Base-by-base conservation (phyloP, 2,888 invertebrate species). In the Ptychoptera albimana region DNA sequence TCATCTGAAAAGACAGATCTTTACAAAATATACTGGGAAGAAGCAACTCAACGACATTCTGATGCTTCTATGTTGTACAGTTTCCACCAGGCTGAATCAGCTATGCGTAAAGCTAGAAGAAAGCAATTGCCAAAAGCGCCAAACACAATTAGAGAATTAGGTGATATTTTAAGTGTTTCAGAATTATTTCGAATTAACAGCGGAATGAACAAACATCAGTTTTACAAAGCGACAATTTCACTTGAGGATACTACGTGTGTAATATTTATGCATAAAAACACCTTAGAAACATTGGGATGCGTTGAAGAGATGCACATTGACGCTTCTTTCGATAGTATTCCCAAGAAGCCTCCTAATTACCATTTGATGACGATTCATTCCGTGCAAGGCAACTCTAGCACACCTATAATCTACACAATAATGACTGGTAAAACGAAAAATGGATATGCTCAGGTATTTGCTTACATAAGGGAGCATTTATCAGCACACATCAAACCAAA, bases 41-140 rank as follows among this genome's bases (percentile, higher is more conserved):
- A 55, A 40, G 55, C 55, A 3, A 53, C 53, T 7, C 50, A 50
- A 30, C 51, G 53, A 3, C 54, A 55, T 50, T 50, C 53, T 10
- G 56, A 56, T 42, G 56, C 56, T 0, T 53, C 54, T 1, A 44
- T 56, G 11, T 45, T 56, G 2, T 56, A 56, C 44, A 52, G 54
- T 8, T 56, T 54, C 39, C 47, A 47, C 1, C 51, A 51, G 11
- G 56, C 56, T 2, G 54, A 55, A 38, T 54, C 53, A 29, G 54
- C 56, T 36, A 56, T 56, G 56, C 46, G 56, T 4, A 56, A 56
- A 44, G 55, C 56, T 1, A 47, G 56, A 8, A 49, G 53, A 6
- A 56, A 56, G 38, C 51, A 54, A 46, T 43, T 54, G 1, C 55
- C 55, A 7, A 47, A 50, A 23, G 46, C 49, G 1, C 52, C 54